A percentile compares a stretch with the other conserved stretches of the same genome.
Evolutionary conservation across 2,797 vertebrate species (phyloP).

Genomic region (Pterois miles): DNA sequence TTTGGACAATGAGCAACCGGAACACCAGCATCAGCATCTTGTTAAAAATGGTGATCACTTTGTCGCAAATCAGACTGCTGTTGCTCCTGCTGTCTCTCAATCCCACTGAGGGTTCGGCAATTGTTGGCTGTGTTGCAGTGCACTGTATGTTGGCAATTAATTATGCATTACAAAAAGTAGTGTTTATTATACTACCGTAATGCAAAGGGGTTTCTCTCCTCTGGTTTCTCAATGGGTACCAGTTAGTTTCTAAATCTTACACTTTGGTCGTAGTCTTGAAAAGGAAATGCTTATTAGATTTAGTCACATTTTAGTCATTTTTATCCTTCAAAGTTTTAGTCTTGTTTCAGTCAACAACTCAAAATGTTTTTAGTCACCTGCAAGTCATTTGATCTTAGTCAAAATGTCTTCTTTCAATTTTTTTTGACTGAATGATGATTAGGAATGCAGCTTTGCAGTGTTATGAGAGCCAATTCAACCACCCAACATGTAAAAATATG

Average conservation of each 20-base stretch:
- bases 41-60: slow-evolving; percentile 68
- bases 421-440: no score
- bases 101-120: slow-evolving; percentile 26
- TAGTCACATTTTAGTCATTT: no score
- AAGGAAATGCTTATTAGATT: neutral
- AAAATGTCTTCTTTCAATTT: no score
- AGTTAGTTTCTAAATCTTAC: neutral
- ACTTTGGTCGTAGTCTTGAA: neutral
- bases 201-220: neutral
- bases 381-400: no score
- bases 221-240: neutral
- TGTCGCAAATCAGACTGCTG: slow-evolving; percentile 61
- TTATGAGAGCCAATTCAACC: neutral
- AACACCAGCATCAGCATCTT: slow-evolving; percentile 60
- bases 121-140: neutral
- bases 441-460: neutral
- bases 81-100: slow-evolving; percentile 26
- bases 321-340: no score
- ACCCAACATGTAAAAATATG: neutral
- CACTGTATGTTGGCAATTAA: neutral
- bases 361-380: no score
- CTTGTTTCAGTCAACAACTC: no score
- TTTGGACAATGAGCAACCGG: slow-evolving; percentile 55
- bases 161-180: neutral
- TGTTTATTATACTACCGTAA: neutral